Evolutionary conservation across 2,113 vertebrate species (phyloP).

Genomic region (Todiramphus chloris): DNA sequence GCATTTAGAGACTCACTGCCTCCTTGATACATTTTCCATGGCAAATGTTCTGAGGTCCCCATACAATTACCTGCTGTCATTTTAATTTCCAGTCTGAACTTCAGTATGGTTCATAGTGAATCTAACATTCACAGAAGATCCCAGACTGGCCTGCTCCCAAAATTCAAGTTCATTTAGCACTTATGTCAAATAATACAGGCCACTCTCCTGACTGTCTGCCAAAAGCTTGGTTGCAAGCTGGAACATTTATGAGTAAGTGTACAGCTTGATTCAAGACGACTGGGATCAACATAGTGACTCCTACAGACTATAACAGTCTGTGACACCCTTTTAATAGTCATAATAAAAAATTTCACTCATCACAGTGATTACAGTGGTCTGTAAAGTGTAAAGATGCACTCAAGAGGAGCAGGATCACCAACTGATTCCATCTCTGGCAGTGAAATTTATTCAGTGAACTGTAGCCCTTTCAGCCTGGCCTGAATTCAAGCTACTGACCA

Average conservation of each 20-base stretch:
- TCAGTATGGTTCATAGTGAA: background rate
- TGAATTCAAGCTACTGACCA: background rate
- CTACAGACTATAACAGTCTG: background rate
- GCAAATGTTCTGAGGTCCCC: background rate
- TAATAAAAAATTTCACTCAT: background rate
- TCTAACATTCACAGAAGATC: background rate
- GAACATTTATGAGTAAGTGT: background rate
- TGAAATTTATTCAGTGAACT: background rate
- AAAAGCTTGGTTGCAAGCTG: background rate
- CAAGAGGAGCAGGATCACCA: background rate
- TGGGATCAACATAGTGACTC: background rate
- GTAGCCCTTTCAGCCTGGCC: background rate
- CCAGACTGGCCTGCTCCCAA: background rate
- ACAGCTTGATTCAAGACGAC: background rate
- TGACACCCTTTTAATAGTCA: background rate
- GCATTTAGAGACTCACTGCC: constrained; percentile 17
- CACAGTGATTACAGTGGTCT: background rate
- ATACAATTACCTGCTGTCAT: background rate
- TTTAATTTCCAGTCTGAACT: background rate
- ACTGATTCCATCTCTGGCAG: background rate
- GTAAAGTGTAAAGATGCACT: background rate
- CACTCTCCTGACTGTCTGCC: background rate
- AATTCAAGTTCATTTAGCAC: background rate
- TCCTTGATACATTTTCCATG: background rate
- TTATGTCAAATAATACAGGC: background rate